These are phyloP conservation scores for Protaetia brevitarsis DNA, from an alignment of 1,140 invertebrate genomes.

Conservation along the genomic window DNA sequence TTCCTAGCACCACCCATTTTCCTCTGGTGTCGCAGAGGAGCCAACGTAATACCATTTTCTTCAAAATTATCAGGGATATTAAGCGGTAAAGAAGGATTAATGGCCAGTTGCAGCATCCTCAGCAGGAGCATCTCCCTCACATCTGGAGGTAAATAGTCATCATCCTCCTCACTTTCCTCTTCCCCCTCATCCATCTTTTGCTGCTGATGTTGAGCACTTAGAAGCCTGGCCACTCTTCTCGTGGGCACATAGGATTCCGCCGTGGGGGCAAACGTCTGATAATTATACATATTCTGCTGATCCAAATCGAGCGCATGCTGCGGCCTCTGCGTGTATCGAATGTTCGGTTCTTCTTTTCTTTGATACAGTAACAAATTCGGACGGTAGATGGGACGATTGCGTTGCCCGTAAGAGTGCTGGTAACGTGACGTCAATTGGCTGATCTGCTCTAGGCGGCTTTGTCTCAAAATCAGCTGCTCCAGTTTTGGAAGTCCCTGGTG, in stretches of 20 bases:
- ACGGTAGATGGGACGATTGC: background rate
- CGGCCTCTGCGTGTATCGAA: background rate
- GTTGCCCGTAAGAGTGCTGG: constrained; percentile 3
- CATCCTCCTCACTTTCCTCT: constrained; percentile 51
- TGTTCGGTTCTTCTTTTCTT: background rate
- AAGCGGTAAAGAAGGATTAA: constrained; percentile 59
- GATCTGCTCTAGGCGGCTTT: constrained; percentile 54
- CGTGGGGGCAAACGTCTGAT: constrained; percentile 25
- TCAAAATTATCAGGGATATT: constrained; percentile 41
- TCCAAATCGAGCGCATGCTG: background rate
- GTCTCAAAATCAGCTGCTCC: constrained; percentile 55
- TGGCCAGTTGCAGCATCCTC: constrained; percentile 67
- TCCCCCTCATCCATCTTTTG: constrained; percentile 49
- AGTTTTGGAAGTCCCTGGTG: constrained; percentile 58
- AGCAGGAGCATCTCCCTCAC: constrained; percentile 65
- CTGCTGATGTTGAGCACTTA: constrained; percentile 34
- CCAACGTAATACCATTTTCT: constrained; percentile 39
- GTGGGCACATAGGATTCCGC: constrained; percentile 26
- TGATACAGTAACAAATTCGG: background rate
- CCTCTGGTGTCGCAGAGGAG: constrained; percentile 40
- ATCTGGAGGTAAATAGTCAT: constrained; percentile 62
- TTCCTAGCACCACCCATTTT: constrained; percentile 56
- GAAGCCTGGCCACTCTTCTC: constrained; percentile 34
- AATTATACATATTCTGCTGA: constrained; percentile 6
- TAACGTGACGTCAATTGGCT: constrained; percentile 33